Base-by-base conservation (phyloP, 1,140 invertebrate genomes). In the Drosophila nannoptera region DNA sequence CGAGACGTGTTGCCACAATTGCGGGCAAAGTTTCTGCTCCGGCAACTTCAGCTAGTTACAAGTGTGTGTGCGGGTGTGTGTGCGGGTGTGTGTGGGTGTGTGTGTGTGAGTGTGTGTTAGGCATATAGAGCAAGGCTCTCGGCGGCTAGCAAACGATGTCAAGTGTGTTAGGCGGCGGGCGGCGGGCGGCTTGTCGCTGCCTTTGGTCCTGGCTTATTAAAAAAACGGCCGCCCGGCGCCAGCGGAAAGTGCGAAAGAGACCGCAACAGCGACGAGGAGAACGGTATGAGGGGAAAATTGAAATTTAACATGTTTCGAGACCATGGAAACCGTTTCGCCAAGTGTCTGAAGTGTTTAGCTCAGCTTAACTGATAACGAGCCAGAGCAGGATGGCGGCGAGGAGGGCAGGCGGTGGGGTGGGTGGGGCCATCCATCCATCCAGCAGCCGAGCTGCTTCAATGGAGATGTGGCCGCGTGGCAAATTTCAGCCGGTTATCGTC, bases 341-440 rank as follows among this genome's bases (percentile, higher is more conserved):
- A 77, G 60, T 56, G 74, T 64, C 64, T 69, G 49, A 81, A 54
- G 65, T 77, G 65, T 73, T 80, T 73, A 81, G 77, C 72, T 74
- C 70, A 63, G 22, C 65, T 76, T 65, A 65, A 50, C 48, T 68
- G 72, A 49, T 72, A 65, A 67, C 48, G 55, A 12, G 0, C 40
- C 40, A 14, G 40, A 42, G 40, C 2, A 12, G 12, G n/a, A 38
- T 22, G 22, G 3, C 22, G 22, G 22, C 22, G 22, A 22, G 22
- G 22, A 3, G 1, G 22, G 22, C 22, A 22, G 22, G 22, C 1
- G 22, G 22, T 1, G 22, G 22, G 22, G 22, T 1, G 22, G 22
- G 22, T 22, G 22, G 1, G 22, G 8, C 40, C n/a, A 42, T 0
- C 40, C 38, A 40, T 2, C 38, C 11, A 40, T 1, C 5, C 38